Evolutionary conservation across 2,797 vertebrate genomes (phyloP).

Genomic region (Enteromius thamalakanensis): DNA sequence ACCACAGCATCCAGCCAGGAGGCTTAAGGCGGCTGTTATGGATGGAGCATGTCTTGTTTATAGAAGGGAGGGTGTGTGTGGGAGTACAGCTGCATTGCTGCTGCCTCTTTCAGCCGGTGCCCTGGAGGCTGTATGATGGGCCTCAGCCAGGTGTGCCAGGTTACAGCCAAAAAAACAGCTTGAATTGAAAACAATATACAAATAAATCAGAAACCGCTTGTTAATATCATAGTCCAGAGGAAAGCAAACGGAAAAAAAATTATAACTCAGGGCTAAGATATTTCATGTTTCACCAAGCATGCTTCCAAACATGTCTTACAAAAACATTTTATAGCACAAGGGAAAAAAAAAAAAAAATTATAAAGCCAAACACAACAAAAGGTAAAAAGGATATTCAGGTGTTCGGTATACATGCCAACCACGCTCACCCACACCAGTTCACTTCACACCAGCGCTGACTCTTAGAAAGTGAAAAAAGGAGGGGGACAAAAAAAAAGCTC

Average conservation of each 20-base stretch:
- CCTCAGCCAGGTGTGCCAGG: constrained; percentile 56
- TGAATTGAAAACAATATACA: constrained; percentile 58
- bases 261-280: constrained; percentile 50
- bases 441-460: constrained; percentile 1
- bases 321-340: neutral
- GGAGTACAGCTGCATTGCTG: constrained; percentile 52
- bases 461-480: neutral
- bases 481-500: neutral
- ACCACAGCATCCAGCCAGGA: constrained; percentile 28
- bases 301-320: constrained; percentile 27
- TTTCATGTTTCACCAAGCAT: constrained; percentile 55
- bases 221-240: constrained; percentile 47
- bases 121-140: constrained; percentile 49
- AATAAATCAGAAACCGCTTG: constrained; percentile 54
- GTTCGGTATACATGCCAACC: constrained; percentile 14
- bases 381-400: constrained; percentile 21
- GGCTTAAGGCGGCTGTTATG: constrained; percentile 16
- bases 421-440: constrained; percentile 7
- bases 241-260: constrained; percentile 50
- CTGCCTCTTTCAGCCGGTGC: constrained; percentile 34
- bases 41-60: constrained; percentile 37
- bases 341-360: neutral
- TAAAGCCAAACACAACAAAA: neutral
- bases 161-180: constrained; percentile 48
- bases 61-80: constrained; percentile 8